phyloP scores from a whole-genome alignment of 1,140 invertebrate species.

The Drosophila kurseongensis region DNA sequence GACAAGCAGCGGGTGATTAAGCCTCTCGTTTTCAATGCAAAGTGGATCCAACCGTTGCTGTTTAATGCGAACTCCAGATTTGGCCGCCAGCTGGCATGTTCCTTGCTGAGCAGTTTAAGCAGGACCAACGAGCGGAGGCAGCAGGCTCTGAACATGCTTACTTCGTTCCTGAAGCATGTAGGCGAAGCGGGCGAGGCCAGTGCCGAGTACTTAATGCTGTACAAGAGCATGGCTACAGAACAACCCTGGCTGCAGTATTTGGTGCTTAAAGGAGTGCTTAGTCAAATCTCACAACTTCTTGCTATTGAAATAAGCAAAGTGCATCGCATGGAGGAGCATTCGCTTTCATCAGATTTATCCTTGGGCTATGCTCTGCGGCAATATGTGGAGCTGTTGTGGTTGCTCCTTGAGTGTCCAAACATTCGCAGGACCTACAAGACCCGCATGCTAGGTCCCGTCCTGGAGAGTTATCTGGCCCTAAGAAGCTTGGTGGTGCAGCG shows the following conservation, averaged over 20 bases:
- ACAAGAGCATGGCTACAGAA: slow-evolving; percentile 93
- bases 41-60: slow-evolving; percentile 95
- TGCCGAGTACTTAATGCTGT: slow-evolving; percentile 95
- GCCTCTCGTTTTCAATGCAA: slow-evolving; percentile 84
- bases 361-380: slow-evolving; percentile 96
- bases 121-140: slow-evolving; percentile 84
- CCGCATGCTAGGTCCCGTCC: slow-evolving; percentile 93
- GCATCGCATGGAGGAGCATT: slow-evolving; percentile 94
- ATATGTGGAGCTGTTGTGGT: slow-evolving; percentile 93
- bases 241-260: slow-evolving; percentile 97
- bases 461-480: slow-evolving; percentile 97
- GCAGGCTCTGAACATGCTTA: slow-evolving; percentile 93
- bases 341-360: slow-evolving; percentile 96
- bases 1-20: slow-evolving; percentile 66
- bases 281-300: slow-evolving; percentile 93
- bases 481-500: slow-evolving; percentile 96
- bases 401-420: slow-evolving; percentile 92
- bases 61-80: slow-evolving; percentile 96
- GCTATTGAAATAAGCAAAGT: slow-evolving; percentile 94
- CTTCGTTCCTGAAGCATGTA: slow-evolving; percentile 94
- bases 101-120: slow-evolving; percentile 93
- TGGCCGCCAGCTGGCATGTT: slow-evolving; percentile 94
- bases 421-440: slow-evolving; percentile 96
- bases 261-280: slow-evolving; percentile 93
- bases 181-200: slow-evolving; percentile 94